Evolutionary conservation across 2,888 invertebrate species (phyloP).

Genomic region (Parochlus steinenii): DNA sequence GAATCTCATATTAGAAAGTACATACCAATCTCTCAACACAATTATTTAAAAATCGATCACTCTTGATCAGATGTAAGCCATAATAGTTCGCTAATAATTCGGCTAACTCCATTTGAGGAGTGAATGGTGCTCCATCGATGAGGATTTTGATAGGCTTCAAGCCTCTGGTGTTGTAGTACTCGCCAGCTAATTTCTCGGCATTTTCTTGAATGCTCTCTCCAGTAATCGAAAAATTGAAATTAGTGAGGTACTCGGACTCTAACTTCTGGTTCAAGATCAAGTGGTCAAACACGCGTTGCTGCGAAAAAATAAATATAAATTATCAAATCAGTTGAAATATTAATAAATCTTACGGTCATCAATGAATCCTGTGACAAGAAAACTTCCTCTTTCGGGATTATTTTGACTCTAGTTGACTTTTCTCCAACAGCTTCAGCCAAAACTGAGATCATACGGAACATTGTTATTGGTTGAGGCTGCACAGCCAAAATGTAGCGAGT

Average conservation of each 20-base stretch:
- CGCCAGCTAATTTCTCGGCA: slow-evolving; percentile 30
- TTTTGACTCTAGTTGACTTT: slow-evolving; percentile 27
- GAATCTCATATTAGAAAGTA: background rate
- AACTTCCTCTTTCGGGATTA: slow-evolving; percentile 38
- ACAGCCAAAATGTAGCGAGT: slow-evolving; percentile 45
- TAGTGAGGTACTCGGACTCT: slow-evolving; percentile 39
- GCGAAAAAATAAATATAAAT: slow-evolving; percentile 15
- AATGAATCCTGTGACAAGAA: slow-evolving; percentile 36
- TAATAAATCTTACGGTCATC: slow-evolving; percentile 23
- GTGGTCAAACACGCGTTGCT: slow-evolving; percentile 40
- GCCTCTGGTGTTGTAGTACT: slow-evolving; percentile 35
- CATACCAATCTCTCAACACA: background rate
- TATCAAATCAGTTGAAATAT: background rate
- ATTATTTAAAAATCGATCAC: slow-evolving; percentile 3
- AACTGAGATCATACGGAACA: slow-evolving; percentile 37
- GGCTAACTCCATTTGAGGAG: slow-evolving; percentile 44
- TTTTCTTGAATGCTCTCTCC: slow-evolving; percentile 11
- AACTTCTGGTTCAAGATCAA: slow-evolving; percentile 40
- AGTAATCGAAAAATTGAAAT: slow-evolving; percentile 34
- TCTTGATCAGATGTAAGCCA: slow-evolving; percentile 24
- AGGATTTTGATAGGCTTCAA: slow-evolving; percentile 40
- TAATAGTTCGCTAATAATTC: slow-evolving; percentile 39
- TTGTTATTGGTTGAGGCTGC: slow-evolving; percentile 39
- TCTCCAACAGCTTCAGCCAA: slow-evolving; percentile 21
- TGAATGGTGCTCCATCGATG: slow-evolving; percentile 47